Base-by-base conservation (phyloP, 1,140 invertebrate genomes). In the Lepidurus packardi region DNA sequence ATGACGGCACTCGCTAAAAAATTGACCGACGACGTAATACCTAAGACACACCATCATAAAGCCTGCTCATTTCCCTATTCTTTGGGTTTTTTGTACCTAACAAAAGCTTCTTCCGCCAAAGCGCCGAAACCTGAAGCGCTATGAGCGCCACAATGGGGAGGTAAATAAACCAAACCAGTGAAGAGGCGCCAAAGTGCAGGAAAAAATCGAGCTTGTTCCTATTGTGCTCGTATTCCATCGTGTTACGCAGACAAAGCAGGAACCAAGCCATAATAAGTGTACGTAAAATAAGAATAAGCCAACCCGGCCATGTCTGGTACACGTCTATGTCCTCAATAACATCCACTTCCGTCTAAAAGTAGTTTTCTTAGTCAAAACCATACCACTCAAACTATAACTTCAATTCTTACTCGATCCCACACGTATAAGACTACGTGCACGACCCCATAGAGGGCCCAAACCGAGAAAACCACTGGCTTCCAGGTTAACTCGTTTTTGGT, bases 161-260 rank as follows among this genome's bases (percentile, higher is more conserved):
- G 86, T 98, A 98, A 81, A 98, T 95, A 83, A 98, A 98, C 97
- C 97, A 99, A 21, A 99, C 96, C 47, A 98, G 87, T 81, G 95
- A 96, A 34, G 95, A 97, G 47, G 97, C 97, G 74, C 96, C 97
- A 86, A 98, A 97, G 85, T 98, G 97, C 74, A 98, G 89, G 73
- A 97, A 90, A 86, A 98, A 98, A 83, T 95, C 92, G 9, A 96
- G 86, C 84, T 96, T 96, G 81, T 93, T 91, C 83, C 90, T 91
- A 84, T 95, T 95, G 85, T 96, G 94, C 84, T 96, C 94, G 81
- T 95, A 94, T 77, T 92, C 88, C 94, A 96, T 96, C 1, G 95
- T 96, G 81, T 92, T 92, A 79, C 93, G 89, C n/a, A 98, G 88
- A 85, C 98, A 95, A 81, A 92, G 91, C 16, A 98, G 87, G 85